Evolutionary conservation across 2,113 vertebrate species (phyloP), one percentile per base, ranked within the genome.

Genomic region (Varanus komodoensis): DNA sequence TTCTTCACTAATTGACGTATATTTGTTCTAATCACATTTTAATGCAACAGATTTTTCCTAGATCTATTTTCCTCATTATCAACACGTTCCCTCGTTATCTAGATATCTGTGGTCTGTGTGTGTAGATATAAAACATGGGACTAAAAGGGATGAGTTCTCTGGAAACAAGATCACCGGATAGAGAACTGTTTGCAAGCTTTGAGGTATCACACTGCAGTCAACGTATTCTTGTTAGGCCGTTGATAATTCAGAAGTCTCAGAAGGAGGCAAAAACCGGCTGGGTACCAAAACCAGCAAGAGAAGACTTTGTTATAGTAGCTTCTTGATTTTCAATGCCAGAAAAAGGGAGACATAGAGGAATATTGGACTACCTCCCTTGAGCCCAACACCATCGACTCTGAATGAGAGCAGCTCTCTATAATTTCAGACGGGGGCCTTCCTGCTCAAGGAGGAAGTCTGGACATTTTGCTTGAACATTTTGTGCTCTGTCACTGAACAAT

Each of bases 211-310:
- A 3, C 38, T 44, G 38, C 38, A 44, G 38, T 44, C 38, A 44
- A 44, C 38, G 38, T 44, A 44, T 44, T 44, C 44, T 15, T 6
- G 67, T 80, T 12, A 80, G 34, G 61, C 12, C n/a, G 80, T 11
- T 32, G 25, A n/a, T n/a, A 48, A n/a, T 1, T 74, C 19, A 3
- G 15, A 7, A 69, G 85, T 8, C 6, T 34, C 12, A 12, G 90
- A 48, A 67, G 29, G 19, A 68, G 32, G 64, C 34, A 4, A 5
- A 81, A 52, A 68, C 34, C 82, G 61, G 3, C n/a, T 12, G 2
- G 6, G 0, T 1, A 0, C 6, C 52, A 50, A 57, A 34, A 11
- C 48, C 61, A 84, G 52, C 12, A 0, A 29, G 0, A 0, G 25
- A 44, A 17, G 38, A 64, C 48, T 52, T 12, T 29, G 11, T 61